Conservation (phyloP, 2,797 vertebrate genomes). For the Jordanella pulchra region DNA sequence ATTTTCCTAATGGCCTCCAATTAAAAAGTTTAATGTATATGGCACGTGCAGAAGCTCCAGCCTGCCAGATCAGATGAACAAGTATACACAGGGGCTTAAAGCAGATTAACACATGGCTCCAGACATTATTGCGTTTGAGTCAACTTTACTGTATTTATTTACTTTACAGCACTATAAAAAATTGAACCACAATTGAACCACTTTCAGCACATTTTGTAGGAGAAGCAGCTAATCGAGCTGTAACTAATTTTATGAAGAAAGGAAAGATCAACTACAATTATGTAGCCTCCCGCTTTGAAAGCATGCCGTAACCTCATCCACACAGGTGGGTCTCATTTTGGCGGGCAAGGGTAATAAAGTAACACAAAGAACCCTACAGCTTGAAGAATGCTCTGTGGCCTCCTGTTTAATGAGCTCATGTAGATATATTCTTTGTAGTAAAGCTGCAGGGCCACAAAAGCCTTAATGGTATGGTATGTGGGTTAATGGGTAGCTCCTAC, state of each 20-base stretch:
- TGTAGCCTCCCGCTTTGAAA: slow-evolving; percentile 56
- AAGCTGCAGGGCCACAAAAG: slow-evolving; percentile 45
- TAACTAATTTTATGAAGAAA: slow-evolving; percentile 69
- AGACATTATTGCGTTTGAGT: slow-evolving; percentile 23
- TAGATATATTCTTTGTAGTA: slow-evolving; percentile 53
- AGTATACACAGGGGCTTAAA: slow-evolving; percentile 13
- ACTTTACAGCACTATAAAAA: slow-evolving; percentile 21
- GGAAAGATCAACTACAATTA: slow-evolving; percentile 69
- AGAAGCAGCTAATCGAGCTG: slow-evolving; percentile 69
- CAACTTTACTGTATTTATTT: slow-evolving; percentile 30
- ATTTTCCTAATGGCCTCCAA: slow-evolving; percentile 50
- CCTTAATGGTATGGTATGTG: slow-evolving; percentile 33
- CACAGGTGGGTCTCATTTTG: slow-evolving; percentile 78
- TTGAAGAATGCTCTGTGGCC: slow-evolving; percentile 72
- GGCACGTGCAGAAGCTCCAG: slow-evolving; percentile 23
- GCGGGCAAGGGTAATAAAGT: slow-evolving; percentile 73
- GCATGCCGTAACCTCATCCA: slow-evolving; percentile 30
- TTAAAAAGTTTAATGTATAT: slow-evolving; percentile 53
- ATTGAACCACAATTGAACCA: slow-evolving; percentile 15
- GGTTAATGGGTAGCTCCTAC: slow-evolving; percentile 17
- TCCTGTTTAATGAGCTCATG: slow-evolving; percentile 75
- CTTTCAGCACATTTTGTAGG: slow-evolving; percentile 49
- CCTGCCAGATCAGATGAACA: slow-evolving; percentile 18
- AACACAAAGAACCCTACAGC: slow-evolving; percentile 74
- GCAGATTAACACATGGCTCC: slow-evolving; percentile 17